Conservation (phyloP, 2,888 invertebrate species). For the Graphium colonna region DNA sequence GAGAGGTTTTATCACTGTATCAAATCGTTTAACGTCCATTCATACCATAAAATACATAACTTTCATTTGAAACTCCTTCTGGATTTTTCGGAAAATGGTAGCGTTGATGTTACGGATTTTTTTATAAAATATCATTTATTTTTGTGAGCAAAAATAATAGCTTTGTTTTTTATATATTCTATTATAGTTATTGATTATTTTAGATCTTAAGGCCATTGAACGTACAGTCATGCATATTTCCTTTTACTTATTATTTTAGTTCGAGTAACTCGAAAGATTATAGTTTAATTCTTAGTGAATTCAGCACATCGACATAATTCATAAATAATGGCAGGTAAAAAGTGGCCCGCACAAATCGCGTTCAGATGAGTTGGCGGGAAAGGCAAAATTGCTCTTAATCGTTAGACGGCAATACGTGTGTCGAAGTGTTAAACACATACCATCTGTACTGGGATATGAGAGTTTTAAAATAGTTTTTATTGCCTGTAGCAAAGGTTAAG, state of each 20-base stretch:
- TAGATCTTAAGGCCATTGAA: too few species aligned
- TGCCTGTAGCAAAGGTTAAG: too few species aligned
- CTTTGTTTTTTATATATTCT: too few species aligned
- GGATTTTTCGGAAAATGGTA: too few species aligned
- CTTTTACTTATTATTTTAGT: too few species aligned
- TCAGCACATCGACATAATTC: conserved; percentile 9
- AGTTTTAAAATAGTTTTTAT: too few species aligned
- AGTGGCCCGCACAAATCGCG: conserved; percentile 10
- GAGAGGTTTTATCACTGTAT: neutral
- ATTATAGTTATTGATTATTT: too few species aligned
- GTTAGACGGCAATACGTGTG: conserved; percentile 9
- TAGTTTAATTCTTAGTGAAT: conserved; percentile 2
- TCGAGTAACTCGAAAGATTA: neutral
- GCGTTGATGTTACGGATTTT: too few species aligned
- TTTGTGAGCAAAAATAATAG: too few species aligned
- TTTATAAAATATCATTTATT: too few species aligned
- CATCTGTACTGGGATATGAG: neutral
- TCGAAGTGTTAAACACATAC: conserved; percentile 8
- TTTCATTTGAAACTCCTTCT: neutral
- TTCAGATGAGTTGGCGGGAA: conserved; percentile 1
- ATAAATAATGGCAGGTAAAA: conserved; percentile 12
- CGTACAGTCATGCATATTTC: too few species aligned
- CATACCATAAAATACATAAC: conserved; percentile 1
- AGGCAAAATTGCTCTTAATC: conserved; percentile 9
- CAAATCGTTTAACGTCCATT: neutral